These are phyloP conservation scores for Tipula confusa DNA, from an alignment of 2,888 invertebrate genomes.

Conservation along the genomic window DNA sequence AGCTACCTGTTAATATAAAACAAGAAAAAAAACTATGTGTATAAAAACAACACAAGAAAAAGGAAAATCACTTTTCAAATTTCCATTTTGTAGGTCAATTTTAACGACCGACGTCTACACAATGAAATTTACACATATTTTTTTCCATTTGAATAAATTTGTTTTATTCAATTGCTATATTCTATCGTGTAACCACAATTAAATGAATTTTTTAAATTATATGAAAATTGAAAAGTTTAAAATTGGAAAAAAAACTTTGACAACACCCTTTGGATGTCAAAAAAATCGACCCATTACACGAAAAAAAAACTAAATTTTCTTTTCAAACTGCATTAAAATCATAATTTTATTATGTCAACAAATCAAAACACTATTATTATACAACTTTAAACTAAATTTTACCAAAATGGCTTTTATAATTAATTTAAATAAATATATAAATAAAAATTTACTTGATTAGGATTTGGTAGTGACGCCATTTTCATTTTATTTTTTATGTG, in stretches of 20 bases:
- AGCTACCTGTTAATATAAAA: conserved; percentile 72
- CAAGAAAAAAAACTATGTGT: conserved; percentile 8
- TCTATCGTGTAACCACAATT: not conserved
- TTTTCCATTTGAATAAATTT: not conserved
- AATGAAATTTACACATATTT: not conserved
- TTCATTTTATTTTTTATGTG: conserved; percentile 50
- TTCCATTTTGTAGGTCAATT: conserved; percentile 1
- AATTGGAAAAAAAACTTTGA: conserved; percentile 8
- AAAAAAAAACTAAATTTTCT: not conserved
- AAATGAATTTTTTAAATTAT: not conserved
- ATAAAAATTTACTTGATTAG: conserved; percentile 66
- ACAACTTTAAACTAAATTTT: conserved; percentile 33
- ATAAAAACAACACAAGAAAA: not conserved
- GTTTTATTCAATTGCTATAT: not conserved
- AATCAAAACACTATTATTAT: not conserved
- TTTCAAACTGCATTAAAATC: not conserved
- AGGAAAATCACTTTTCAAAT: not conserved
- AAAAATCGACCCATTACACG: conserved; percentile 32
- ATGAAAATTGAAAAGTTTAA: not conserved
- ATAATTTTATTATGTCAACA: not conserved
- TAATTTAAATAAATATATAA: conserved; percentile 34
- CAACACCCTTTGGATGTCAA: conserved; percentile 30
- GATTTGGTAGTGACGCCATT: conserved; percentile 82
- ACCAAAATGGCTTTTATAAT: conserved; percentile 39
- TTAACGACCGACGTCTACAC: conserved; percentile 20